Conservation (phyloP, 2,888 invertebrate genomes). For the Melikaiella ostensackeni region DNA sequence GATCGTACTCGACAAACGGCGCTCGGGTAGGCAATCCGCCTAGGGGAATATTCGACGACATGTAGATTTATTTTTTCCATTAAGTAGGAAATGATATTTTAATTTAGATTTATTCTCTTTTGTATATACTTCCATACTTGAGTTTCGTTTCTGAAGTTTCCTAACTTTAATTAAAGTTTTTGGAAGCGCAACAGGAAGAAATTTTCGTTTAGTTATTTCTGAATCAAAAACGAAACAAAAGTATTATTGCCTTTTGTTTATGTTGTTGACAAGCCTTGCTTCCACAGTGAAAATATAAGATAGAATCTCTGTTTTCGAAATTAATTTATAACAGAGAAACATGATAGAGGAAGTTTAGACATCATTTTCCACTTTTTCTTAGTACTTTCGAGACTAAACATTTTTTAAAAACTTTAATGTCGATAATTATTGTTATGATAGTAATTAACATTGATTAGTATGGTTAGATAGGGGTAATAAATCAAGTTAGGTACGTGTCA, state of each 20-base stretch:
- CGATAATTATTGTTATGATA: background rate
- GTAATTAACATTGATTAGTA: background rate
- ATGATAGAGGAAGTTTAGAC: background rate
- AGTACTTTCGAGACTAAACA: background rate
- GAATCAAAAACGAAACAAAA: too few species aligned
- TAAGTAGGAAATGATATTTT: constrained; percentile 5
- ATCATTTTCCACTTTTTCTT: background rate
- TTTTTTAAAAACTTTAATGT: background rate
- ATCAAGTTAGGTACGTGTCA: background rate
- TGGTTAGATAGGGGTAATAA: background rate
- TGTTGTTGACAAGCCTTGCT: background rate
- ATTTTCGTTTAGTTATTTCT: background rate
- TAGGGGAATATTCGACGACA: constrained; percentile 90
- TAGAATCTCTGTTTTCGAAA: too few species aligned
- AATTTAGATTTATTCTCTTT: background rate
- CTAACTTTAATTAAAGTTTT: background rate
- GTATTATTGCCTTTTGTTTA: background rate
- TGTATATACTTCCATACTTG: background rate
- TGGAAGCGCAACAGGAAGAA: too few species aligned
- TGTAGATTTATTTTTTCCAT: constrained; percentile 77
- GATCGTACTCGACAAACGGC: constrained; percentile 73
- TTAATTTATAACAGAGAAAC: background rate
- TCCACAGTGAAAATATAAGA: background rate
- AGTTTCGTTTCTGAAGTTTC: background rate
- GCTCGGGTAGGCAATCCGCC: constrained; percentile 84